Percentiles rank a stretch among this genome's conserved stretches.
phyloP scores from a whole-genome alignment of 1,140 invertebrate species.

The Globodera rostochiensis region DNA sequence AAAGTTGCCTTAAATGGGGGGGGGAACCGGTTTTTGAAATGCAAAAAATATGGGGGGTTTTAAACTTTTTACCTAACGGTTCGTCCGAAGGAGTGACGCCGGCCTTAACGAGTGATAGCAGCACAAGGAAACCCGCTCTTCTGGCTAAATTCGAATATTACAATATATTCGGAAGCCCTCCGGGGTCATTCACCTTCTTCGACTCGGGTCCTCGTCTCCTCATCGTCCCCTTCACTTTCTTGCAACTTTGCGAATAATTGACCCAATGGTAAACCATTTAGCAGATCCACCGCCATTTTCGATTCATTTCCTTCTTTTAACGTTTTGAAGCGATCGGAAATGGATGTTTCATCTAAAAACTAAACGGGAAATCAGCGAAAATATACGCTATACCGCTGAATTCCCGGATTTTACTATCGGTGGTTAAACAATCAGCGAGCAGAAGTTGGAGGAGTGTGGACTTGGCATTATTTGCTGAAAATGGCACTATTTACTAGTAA shows the following conservation, averaged over 20 bases:
- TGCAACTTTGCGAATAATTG: background rate
- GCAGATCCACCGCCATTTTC: background rate
- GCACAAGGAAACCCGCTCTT: background rate
- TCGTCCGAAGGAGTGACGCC: background rate
- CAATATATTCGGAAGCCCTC: background rate
- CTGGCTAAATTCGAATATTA: background rate
- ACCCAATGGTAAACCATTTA: background rate
- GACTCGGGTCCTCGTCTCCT: background rate
- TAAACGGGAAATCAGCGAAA: background rate
- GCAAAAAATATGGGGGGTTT: background rate
- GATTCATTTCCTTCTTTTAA: background rate
- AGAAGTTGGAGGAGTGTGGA: background rate
- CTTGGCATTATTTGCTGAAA: background rate
- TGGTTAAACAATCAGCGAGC: background rate
- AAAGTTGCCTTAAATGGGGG: background rate
- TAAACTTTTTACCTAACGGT: background rate
- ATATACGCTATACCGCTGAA: background rate
- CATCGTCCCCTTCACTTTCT: background rate
- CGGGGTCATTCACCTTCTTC: background rate
- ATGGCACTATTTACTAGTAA: no score
- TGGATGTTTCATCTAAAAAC: background rate
- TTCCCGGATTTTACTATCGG: background rate
- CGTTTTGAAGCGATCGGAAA: background rate
- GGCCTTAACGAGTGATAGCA: background rate
- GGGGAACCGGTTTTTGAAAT: background rate